Percentiles rank a stretch among this genome's conserved stretches.
These are phyloP conservation scores for Pristis pectinata DNA, from an alignment of 2,797 vertebrate species.

Conservation along the genomic window DNA sequence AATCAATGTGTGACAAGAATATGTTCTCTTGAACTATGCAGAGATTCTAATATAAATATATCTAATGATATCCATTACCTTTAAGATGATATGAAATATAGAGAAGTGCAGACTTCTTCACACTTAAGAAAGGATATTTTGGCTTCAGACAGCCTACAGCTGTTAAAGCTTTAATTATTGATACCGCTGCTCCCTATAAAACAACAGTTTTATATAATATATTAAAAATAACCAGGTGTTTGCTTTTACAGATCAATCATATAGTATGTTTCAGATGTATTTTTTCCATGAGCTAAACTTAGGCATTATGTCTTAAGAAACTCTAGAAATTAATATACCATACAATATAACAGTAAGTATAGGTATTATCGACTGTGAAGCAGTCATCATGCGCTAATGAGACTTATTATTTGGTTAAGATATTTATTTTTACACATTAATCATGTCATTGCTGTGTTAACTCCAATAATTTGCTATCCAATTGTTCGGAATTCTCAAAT, in stretches of 20 bases:
- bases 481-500: no score
- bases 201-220: slow-evolving; percentile 4
- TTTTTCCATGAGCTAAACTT: no score
- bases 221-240: not conserved
- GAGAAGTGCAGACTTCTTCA: slow-evolving; percentile 71
- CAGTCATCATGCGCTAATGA: not conserved
- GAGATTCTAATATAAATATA: not conserved
- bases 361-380: not conserved
- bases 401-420: not conserved
- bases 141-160: slow-evolving; percentile 85
- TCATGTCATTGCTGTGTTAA: not conserved
- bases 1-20: not conserved
- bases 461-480: no score
- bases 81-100: slow-evolving; percentile 85
- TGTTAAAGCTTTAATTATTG: slow-evolving; percentile 86
- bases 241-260: not conserved
- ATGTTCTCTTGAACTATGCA: not conserved
- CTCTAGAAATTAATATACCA: not conserved
- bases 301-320: not conserved
- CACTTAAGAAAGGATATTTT: slow-evolving; percentile 82
- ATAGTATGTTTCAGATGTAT: no score
- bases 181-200: slow-evolving; percentile 70
- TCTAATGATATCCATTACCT: slow-evolving; percentile 60
- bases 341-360: not conserved
- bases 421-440: not conserved